These are phyloP conservation scores for Eupsittula cactorum DNA, from an alignment of 2,113 vertebrate species.

Conservation along the genomic window DNA sequence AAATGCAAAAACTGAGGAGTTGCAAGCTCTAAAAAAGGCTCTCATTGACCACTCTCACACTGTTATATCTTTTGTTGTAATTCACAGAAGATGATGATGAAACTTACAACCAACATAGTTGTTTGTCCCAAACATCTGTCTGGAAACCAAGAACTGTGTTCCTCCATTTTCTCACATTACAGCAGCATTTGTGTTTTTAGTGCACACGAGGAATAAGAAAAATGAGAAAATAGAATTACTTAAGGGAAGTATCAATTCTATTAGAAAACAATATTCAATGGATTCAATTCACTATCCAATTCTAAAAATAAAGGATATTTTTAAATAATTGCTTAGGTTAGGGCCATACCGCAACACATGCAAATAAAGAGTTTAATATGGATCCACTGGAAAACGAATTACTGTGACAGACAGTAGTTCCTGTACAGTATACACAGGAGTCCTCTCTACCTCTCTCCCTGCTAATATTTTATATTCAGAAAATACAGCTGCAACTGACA, in stretches of 20 bases:
- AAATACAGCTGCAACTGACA: slow-evolving; percentile 9
- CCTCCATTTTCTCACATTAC: background rate
- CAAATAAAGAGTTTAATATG: background rate
- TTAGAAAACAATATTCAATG: background rate
- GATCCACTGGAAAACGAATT: background rate
- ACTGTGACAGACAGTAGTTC: background rate
- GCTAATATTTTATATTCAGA: background rate
- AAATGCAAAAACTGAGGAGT: background rate
- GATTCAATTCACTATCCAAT: background rate
- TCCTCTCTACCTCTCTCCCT: background rate
- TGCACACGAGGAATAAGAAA: background rate
- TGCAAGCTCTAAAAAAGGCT: background rate
- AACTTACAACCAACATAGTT: background rate
- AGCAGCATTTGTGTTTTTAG: background rate
- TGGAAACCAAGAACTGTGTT: background rate
- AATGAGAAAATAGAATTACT: background rate
- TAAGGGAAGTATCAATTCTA: background rate
- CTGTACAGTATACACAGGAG: background rate
- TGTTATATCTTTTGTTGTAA: background rate
- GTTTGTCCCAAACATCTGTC: background rate
- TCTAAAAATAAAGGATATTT: background rate
- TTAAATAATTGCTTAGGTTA: background rate
- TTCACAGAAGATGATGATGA: background rate
- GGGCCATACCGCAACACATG: background rate
- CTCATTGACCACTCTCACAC: background rate